phyloP scores from a whole-genome alignment of 2,888 invertebrate species.

The Apantesis nais region DNA sequence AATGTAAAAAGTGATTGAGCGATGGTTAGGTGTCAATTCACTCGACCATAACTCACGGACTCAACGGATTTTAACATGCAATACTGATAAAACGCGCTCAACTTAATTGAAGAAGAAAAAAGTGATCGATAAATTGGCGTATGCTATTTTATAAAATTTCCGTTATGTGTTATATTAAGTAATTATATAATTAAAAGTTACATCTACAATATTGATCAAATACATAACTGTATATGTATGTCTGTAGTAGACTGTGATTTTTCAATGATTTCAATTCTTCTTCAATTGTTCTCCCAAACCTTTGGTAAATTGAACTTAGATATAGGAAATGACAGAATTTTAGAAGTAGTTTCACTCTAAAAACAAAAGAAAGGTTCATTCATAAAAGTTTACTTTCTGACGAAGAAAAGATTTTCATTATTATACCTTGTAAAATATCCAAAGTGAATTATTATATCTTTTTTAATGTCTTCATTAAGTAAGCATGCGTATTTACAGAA shows the following conservation, averaged over 20 bases:
- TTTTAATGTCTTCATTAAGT: too few relatives aligned
- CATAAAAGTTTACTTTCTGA: too few relatives aligned
- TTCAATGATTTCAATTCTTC: not conserved
- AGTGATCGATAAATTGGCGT: not conserved
- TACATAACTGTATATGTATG: not conserved
- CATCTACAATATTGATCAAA: not conserved
- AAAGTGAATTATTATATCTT: too few relatives aligned
- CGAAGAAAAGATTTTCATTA: too few relatives aligned
- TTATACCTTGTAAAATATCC: too few relatives aligned
- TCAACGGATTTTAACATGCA: not conserved
- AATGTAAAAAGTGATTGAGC: not conserved
- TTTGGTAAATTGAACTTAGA: too few relatives aligned
- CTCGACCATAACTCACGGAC: not conserved
- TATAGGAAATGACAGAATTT: too few relatives aligned
- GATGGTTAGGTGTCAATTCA: not conserved
- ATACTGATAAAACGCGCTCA: not conserved
- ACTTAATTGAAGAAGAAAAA: not conserved
- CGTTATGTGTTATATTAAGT: not conserved
- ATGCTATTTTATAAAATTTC: not conserved
- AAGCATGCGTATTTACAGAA: too few relatives aligned
- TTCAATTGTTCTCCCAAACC: too few relatives aligned
- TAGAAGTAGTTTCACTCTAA: too few relatives aligned
- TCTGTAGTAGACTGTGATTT: not conserved
- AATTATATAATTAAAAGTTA: not conserved
- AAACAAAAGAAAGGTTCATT: too few relatives aligned